Evolutionary conservation across 2,113 vertebrate genomes (phyloP).

Genomic region (Lipophrys pholis): DNA sequence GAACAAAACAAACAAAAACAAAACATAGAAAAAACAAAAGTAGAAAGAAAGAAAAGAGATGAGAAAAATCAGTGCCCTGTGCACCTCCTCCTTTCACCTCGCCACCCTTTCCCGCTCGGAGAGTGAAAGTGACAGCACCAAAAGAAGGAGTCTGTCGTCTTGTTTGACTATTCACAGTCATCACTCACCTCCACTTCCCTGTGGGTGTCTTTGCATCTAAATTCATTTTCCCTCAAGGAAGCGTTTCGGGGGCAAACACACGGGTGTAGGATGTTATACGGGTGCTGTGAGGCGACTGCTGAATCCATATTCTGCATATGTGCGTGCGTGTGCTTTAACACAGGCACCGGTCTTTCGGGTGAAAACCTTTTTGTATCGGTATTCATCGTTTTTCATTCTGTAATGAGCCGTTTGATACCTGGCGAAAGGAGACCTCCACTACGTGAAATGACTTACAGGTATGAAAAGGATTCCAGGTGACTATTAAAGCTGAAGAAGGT

Average conservation of each 20-base stretch:
- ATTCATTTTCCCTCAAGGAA: constrained; percentile 43
- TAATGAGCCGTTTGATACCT: neutral
- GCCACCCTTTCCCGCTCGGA: neutral
- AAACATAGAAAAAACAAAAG: neutral
- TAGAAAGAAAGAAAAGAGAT: constrained; percentile 9
- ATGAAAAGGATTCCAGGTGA: constrained; percentile 27
- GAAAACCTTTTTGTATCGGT: neutral
- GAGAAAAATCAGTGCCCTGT: constrained; percentile 22
- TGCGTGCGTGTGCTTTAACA: neutral
- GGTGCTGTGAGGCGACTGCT: constrained; percentile 3
- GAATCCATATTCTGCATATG: neutral
- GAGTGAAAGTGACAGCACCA: constrained; percentile 38
- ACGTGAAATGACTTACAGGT: neutral
- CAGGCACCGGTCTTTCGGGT: neutral
- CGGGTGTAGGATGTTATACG: constrained; percentile 28
- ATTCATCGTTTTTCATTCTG: neutral
- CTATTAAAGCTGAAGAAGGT: constrained; percentile 39
- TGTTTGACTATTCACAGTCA: constrained; percentile 48
- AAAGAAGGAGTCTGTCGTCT: constrained; percentile 44
- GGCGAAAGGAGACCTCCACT: neutral
- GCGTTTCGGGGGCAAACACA: constrained; percentile 45
- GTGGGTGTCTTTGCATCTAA: constrained; percentile 45
- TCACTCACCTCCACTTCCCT: constrained; percentile 39
- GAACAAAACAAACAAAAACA: neutral
- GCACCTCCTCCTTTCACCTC: constrained; percentile 22